These are phyloP conservation scores for Mandrillus leucophaeus DNA, from an alignment of 2,113 vertebrate species.

Conservation along the genomic window DNA sequence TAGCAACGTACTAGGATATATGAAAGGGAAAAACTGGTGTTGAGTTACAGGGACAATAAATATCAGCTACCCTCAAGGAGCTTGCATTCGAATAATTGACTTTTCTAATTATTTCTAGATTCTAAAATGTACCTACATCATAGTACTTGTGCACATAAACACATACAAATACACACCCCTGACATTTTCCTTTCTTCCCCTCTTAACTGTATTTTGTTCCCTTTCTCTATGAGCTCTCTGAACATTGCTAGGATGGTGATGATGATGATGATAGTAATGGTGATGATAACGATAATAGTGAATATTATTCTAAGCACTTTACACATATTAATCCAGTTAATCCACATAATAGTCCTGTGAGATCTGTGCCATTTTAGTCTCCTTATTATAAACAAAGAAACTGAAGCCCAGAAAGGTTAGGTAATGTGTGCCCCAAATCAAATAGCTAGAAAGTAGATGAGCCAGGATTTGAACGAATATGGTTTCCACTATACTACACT, in stretches of 20 bases:
- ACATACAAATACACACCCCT: background rate
- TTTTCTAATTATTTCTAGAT: background rate
- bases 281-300: background rate
- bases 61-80: background rate
- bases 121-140: background rate
- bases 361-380: background rate
- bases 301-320: constrained; percentile 1
- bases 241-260: background rate
- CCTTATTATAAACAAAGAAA: background rate
- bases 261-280: background rate
- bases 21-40: background rate
- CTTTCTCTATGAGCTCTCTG: background rate
- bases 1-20: background rate
- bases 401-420: background rate
- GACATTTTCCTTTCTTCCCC: background rate
- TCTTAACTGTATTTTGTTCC: background rate
- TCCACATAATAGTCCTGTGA: background rate
- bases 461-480: background rate
- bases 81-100: background rate
- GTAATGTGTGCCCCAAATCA: background rate
- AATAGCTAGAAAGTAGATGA: constrained; percentile 17
- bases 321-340: background rate
- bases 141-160: background rate
- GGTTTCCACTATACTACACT: background rate
- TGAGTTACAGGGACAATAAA: background rate